Evolutionary conservation across 2,888 invertebrate genomes (phyloP), one percentile per base, ranked within the genome.

Genomic region (Drosophila flavopinicola): DNA sequence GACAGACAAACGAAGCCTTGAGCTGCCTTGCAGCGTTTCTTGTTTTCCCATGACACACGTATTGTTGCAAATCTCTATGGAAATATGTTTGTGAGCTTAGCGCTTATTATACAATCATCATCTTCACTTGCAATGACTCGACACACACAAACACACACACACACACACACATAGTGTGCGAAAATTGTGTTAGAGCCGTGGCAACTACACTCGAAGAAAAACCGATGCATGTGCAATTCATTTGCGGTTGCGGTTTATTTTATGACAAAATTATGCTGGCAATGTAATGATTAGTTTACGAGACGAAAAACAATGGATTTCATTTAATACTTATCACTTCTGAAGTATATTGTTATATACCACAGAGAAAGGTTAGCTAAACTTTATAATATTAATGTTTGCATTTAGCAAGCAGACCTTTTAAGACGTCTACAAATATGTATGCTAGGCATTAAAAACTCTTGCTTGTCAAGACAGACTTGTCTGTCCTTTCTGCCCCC

Each of bases 31-130:
- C 66, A 54, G 66, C 44, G 51, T 76, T 76, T 72, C 72, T 72
- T 51, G 77, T 72, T 76, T 72, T 71, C 72, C 72, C 72, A 72
- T 72, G 77, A 56, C 54, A 76, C 54, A 48, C 38, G 44, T 44
- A 48, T 66, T 53, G 66, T 53, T 53, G 72, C 66, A 53, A 64
- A 64, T 70, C 56, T 71, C 52, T 30, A 49, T 68, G 66, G 53
- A 71, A 41, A 71, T 35, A 38, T 53, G 15, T 13, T n/a, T 53
- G 24, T 24, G 6, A 13, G 24, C 23, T 17, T 45, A 13, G 13
- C n/a, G 24, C 35, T 33, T 54, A 61, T 75, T 71, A 68, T 57
- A 63, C 64, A 71, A 75, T 51, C 59, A 27, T 63, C 63, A 38
- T 56, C 51, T 52, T 75, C 52, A 57, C 49, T 71, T 64, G 72